Percentiles rank a stretch among this genome's conserved stretches.
These are phyloP conservation scores for Xenopus petersii DNA, from an alignment of 2,797 vertebrate genomes.

Conservation along the genomic window DNA sequence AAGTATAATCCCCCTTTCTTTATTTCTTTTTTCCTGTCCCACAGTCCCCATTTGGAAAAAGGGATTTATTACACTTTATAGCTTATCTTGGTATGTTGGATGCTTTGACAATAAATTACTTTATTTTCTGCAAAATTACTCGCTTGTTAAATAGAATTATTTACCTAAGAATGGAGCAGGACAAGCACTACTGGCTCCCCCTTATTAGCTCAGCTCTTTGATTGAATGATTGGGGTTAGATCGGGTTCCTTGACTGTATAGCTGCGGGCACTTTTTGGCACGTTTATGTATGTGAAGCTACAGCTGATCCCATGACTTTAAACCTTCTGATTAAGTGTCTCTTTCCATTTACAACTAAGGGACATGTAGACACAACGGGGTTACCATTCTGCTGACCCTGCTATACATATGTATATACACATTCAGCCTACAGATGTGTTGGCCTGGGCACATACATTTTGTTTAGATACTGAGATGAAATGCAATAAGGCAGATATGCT, in stretches of 20 bases:
- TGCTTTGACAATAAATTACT: slow-evolving; percentile 99
- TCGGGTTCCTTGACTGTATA: slow-evolving; percentile 1
- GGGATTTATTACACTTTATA: slow-evolving; percentile 96
- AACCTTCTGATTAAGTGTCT: slow-evolving; percentile 41
- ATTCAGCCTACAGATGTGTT: not conserved
- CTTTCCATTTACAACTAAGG: slow-evolving; percentile 22
- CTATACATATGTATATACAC: not conserved
- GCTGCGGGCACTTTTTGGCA: slow-evolving; percentile 32
- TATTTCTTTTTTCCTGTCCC: not conserved
- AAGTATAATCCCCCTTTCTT: slow-evolving; percentile 79
- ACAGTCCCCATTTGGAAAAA: slow-evolving; percentile 28
- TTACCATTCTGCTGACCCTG: slow-evolving; percentile 29
- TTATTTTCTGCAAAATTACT: slow-evolving; percentile 89
- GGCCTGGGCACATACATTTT: slow-evolving; percentile 14
- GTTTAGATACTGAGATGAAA: slow-evolving; percentile 7
- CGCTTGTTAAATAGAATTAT: slow-evolving; percentile 53
- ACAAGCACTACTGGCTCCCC: not conserved
- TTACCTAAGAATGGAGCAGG: not conserved
- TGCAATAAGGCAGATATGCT: slow-evolving; percentile 20
- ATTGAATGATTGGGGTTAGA: slow-evolving; percentile 1
- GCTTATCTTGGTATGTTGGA: slow-evolving; percentile 97
- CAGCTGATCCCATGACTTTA: slow-evolving; percentile 35
- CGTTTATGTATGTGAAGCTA: slow-evolving; percentile 13
- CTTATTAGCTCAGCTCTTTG: slow-evolving; percentile 1
- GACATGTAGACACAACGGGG: slow-evolving; percentile 23